Conservation (phyloP, 2,797 vertebrate species). For the Hylomyscus alleni region DNA sequence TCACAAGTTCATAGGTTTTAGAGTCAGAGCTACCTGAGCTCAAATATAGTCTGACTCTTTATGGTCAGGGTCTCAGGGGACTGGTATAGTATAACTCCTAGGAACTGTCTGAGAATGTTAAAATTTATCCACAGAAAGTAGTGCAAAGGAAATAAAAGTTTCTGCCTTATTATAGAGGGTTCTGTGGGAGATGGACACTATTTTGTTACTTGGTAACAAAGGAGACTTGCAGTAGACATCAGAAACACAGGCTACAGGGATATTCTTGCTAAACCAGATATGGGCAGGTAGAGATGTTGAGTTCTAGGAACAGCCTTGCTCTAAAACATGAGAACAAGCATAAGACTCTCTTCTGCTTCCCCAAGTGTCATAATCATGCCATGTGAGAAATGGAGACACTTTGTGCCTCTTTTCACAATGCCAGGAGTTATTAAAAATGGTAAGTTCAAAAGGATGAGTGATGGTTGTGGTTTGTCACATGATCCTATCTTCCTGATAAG, state of each 20-base stretch:
- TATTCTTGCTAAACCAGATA: background rate
- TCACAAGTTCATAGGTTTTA: background rate
- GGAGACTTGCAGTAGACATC: background rate
- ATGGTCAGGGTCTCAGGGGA: background rate
- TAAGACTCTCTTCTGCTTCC: background rate
- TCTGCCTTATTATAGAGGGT: background rate
- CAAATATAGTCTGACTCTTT: background rate
- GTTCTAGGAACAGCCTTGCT: background rate
- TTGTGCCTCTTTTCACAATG: background rate
- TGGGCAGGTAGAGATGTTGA: background rate
- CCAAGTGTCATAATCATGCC: background rate
- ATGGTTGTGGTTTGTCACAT: background rate
- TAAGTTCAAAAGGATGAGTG: background rate
- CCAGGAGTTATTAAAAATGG: background rate
- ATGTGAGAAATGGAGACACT: background rate
- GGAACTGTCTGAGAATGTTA: constrained; percentile 27
- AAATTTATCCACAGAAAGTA: background rate
- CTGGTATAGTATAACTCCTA: background rate
- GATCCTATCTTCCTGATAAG: background rate
- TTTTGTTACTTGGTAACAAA: background rate
- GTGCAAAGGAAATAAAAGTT: background rate
- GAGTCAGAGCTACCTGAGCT: background rate
- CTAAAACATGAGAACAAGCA: background rate
- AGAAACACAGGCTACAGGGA: background rate
- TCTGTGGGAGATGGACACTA: background rate